Evolutionary conservation across 2,888 invertebrate genomes (phyloP).

Genomic region (Pemphredon lugubris): DNA sequence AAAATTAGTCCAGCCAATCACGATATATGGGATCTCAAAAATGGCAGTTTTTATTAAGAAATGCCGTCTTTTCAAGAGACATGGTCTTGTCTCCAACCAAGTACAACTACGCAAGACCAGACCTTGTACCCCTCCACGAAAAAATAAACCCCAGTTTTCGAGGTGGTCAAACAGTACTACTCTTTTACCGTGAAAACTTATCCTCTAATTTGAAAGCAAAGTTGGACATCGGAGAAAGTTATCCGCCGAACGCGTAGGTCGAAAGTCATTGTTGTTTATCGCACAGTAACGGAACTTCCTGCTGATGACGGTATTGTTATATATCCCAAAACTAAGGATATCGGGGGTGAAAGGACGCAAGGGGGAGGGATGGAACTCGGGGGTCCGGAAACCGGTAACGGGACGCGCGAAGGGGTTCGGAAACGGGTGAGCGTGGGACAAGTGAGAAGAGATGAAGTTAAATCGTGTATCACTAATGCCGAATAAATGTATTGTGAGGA

Average conservation of each 20-base stretch:
- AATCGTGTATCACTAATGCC: conserved; percentile 67
- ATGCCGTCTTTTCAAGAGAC: no score
- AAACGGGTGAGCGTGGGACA: neutral
- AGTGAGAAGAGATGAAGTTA: conserved; percentile 40
- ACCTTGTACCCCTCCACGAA: no score
- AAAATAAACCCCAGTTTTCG: no score
- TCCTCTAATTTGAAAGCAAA: conserved; percentile 12
- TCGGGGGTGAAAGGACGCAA: conserved; percentile 26
- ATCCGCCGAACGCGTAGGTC: conserved; percentile 8
- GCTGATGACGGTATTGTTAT: conserved; percentile 37
- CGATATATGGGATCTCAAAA: no score
- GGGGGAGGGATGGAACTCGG: conserved; percentile 22
- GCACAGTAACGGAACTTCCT: conserved; percentile 13
- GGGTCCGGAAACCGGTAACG: conserved; percentile 14
- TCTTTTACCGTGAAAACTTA: no score
- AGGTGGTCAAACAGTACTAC: no score
- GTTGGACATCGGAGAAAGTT: conserved; percentile 12
- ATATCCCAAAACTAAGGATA: conserved; percentile 48
- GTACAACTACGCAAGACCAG: no score
- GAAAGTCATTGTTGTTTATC: neutral
- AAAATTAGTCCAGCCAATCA: no score
- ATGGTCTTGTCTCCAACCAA: no score
- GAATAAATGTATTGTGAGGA: conserved; percentile 65
- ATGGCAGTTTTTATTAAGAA: no score
- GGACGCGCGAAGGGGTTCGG: neutral